Evolutionary conservation across 2,888 invertebrate species (phyloP).

Genomic region (Lepas anatifera): DNA sequence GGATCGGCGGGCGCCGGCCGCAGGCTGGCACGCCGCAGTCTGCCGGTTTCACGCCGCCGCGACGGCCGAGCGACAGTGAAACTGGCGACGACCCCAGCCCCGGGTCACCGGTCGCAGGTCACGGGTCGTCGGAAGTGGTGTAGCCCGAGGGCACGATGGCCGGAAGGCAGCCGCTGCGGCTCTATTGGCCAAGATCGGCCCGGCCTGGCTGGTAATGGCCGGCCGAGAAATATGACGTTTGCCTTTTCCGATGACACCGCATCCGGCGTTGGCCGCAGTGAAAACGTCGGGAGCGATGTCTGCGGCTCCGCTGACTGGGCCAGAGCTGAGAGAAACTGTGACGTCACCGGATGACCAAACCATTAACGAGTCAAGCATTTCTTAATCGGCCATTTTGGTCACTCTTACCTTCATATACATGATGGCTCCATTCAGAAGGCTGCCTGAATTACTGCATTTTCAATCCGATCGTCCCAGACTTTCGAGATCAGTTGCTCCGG

Average conservation of each 20-base stretch:
- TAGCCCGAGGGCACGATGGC: not conserved
- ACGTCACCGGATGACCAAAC: no score
- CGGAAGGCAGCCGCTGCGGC: not conserved
- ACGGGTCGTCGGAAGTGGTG: not conserved
- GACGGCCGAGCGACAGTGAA: not conserved
- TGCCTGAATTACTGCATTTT: no score
- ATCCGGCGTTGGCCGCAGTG: not conserved
- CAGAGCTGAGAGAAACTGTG: no score
- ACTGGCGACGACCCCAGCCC: not conserved
- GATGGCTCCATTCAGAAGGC: no score
- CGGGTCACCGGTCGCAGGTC: not conserved
- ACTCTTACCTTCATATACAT: no score
- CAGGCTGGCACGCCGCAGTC: not conserved
- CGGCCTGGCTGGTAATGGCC: not conserved
- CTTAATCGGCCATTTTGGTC: no score
- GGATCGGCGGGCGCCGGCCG: not conserved
- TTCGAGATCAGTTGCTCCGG: no score
- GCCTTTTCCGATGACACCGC: not conserved
- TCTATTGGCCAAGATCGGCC: not conserved
- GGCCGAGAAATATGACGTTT: not conserved
- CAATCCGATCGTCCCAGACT: no score
- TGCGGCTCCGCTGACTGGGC: no score
- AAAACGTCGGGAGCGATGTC: no score
- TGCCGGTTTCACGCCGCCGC: not conserved
- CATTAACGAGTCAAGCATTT: no score